These are phyloP conservation scores for Cheilosia vernalis DNA, from an alignment of 2,888 invertebrate species.

Conservation along the genomic window DNA sequence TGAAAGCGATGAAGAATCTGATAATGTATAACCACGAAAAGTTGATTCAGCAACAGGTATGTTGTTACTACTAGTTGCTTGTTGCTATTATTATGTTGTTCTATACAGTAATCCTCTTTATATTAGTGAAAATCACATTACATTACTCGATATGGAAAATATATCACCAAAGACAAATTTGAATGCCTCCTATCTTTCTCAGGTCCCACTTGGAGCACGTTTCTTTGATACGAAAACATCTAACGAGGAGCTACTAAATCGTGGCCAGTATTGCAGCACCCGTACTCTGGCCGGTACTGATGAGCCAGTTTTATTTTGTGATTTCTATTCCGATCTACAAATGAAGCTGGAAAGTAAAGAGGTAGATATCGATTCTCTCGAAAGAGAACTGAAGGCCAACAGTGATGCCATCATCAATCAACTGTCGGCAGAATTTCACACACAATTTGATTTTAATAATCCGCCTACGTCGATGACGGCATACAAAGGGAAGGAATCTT, in stretches of 20 bases:
- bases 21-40: slow-evolving; percentile 81
- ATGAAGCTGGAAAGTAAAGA: slow-evolving; percentile 82
- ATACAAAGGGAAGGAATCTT: slow-evolving; percentile 39
- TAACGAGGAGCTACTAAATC: slow-evolving; percentile 80
- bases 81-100: background rate
- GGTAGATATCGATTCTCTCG: slow-evolving; percentile 81
- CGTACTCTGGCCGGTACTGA: slow-evolving; percentile 80
- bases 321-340: slow-evolving; percentile 83
- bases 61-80: background rate
- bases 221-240: slow-evolving; percentile 79
- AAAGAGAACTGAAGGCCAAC: slow-evolving; percentile 80
- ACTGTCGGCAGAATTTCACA: slow-evolving; percentile 80
- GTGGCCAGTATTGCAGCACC: slow-evolving; percentile 82
- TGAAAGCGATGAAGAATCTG: slow-evolving; percentile 80
- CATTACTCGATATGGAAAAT: background rate
- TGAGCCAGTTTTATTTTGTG: slow-evolving; percentile 82
- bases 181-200: background rate
- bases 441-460: slow-evolving; percentile 79
- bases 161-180: background rate
- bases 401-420: slow-evolving; percentile 80
- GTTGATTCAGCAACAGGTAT: slow-evolving; percentile 80
- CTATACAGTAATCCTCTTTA: too few relatives aligned
- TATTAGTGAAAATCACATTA: background rate
- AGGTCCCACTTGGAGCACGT: slow-evolving; percentile 81
- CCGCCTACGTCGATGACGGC: slow-evolving; percentile 46